Percentiles rank a stretch among this genome's conserved stretches.
Conservation (phyloP, 2,113 vertebrate genomes). For the Tachycineta bicolor region DNA sequence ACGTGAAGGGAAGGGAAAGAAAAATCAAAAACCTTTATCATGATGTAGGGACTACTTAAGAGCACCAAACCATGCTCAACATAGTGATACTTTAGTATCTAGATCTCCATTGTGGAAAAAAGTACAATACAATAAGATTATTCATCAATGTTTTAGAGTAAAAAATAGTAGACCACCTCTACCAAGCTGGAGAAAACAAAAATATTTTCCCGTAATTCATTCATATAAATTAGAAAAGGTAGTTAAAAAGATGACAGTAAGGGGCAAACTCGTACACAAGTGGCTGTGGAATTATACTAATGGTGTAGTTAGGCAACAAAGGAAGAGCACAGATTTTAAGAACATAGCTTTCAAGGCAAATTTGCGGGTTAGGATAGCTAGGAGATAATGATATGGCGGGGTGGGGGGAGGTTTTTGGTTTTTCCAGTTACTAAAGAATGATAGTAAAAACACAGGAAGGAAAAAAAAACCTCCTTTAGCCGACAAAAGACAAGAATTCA, state of each 20-base stretch:
- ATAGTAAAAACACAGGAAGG: background rate
- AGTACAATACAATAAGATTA: background rate
- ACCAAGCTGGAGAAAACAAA: background rate
- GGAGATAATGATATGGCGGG: background rate
- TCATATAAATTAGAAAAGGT: background rate
- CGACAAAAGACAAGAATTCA: background rate
- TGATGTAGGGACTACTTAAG: background rate
- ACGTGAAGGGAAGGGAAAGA: background rate
- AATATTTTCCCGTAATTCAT: background rate
- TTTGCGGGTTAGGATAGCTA: background rate
- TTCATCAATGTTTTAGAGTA: background rate
- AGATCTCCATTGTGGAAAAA: background rate
- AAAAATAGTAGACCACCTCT: background rate
- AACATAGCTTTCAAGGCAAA: background rate
- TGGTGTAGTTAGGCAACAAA: background rate
- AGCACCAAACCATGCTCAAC: background rate
- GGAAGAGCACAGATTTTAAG: background rate
- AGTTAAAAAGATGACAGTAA: background rate
- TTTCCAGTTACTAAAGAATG: background rate
- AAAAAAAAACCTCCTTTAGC: background rate
- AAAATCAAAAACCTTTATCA: background rate
- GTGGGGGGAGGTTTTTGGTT: background rate
- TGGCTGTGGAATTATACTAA: background rate
- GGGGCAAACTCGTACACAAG: background rate
- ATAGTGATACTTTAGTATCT: background rate